phyloP scores from a whole-genome alignment of 2,113 vertebrate genomes.

The Tonatia bakeri region DNA sequence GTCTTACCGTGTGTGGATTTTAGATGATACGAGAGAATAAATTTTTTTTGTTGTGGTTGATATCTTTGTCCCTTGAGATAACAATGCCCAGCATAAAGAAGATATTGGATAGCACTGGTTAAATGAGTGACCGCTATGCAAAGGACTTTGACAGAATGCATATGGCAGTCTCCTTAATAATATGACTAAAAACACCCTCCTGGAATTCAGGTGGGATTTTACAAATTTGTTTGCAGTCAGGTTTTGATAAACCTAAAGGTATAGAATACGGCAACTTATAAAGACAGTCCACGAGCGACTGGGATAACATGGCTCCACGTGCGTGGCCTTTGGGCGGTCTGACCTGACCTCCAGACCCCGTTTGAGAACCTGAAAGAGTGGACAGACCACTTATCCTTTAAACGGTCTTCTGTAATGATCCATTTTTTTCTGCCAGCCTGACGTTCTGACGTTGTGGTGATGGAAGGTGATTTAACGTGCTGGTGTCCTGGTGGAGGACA shows the following conservation, averaged over 20 bases:
- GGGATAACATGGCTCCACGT: background rate
- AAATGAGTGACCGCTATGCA: background rate
- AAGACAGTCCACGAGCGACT: background rate
- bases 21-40: background rate
- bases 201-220: background rate
- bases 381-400: background rate
- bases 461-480: background rate
- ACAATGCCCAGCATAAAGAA: background rate
- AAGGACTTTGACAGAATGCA: background rate
- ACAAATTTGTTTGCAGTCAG: background rate
- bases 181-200: background rate
- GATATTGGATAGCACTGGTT: background rate
- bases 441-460: background rate
- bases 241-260: background rate
- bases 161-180: background rate
- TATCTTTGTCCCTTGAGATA: background rate
- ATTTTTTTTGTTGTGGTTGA: background rate
- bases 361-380: background rate
- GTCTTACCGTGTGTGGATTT: background rate
- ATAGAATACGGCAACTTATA: background rate
- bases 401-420: conserved; percentile 13
- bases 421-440: background rate
- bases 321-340: background rate
- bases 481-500: background rate
- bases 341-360: background rate